A percentile compares a stretch with the other conserved stretches of the same genome.
phyloP scores from a whole-genome alignment of 2,113 vertebrate genomes.

The Corythornis cristatus region DNA sequence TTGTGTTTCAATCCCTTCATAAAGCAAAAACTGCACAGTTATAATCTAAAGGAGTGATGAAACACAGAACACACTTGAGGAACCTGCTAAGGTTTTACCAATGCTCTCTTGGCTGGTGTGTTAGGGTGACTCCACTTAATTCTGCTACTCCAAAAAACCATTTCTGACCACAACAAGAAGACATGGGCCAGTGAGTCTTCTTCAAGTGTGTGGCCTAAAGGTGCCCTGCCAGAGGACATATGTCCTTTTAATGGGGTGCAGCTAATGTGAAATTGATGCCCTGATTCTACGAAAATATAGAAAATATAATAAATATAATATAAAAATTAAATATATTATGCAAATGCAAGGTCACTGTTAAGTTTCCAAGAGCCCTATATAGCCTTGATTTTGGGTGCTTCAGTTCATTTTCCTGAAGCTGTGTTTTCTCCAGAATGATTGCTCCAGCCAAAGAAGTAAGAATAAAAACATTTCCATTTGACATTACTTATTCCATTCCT shows the following conservation, averaged over 20 bases:
- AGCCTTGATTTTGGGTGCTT: conserved; percentile 11
- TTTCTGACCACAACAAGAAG: background rate
- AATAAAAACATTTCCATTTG: background rate
- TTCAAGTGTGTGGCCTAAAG: background rate
- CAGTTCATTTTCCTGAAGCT: background rate
- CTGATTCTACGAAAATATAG: background rate
- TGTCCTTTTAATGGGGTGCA: too few species aligned
- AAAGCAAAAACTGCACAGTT: background rate
- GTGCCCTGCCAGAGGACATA: background rate
- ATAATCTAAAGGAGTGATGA: background rate
- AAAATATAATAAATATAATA: conserved; percentile 15
- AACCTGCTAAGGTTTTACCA: background rate
- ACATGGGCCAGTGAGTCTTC: background rate
- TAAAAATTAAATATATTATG: background rate
- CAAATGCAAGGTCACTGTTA: background rate
- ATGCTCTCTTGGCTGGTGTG: background rate
- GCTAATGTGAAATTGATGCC: too few species aligned
- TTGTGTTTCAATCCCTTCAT: background rate
- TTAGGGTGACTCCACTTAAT: background rate
- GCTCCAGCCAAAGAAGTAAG: background rate
- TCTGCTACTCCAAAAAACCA: background rate
- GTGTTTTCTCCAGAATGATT: background rate
- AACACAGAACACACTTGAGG: background rate
- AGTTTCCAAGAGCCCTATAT: background rate
- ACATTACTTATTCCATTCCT: background rate